These are phyloP conservation scores for Apostichopus parvimensis DNA, from an alignment of 35 echinoderm and acorn worm species.

Conservation along the genomic window DNA sequence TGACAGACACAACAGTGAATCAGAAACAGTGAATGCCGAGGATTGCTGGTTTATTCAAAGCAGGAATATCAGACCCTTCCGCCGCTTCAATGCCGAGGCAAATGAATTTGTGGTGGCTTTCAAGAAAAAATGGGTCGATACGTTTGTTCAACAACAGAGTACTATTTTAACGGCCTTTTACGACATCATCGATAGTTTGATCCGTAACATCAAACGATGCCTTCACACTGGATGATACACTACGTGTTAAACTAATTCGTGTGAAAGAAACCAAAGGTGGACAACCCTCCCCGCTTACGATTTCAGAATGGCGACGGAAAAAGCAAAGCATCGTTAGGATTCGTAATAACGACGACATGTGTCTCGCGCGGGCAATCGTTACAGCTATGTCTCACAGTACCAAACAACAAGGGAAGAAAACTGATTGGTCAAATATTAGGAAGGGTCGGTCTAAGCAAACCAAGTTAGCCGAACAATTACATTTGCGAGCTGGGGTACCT, in stretches of 20 bases:
- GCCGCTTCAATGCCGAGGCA: neutral
- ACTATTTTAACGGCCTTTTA: neutral
- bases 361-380: neutral
- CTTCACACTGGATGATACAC: constrained; percentile 1
- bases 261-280: neutral
- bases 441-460: neutral
- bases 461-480: neutral
- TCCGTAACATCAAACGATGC: neutral
- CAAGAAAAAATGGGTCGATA: neutral
- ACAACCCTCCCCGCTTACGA: neutral
- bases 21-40: neutral
- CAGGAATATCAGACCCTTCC: neutral
- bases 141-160: neutral
- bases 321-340: neutral
- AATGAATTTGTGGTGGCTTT: neutral
- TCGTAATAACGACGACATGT: too few relatives aligned
- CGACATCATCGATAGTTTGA: constrained; percentile 11
- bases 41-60: neutral
- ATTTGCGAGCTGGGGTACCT: neutral
- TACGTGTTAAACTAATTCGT: neutral
- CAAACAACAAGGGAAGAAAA: too few relatives aligned
- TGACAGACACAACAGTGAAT: too few relatives aligned
- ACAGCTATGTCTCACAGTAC: too few relatives aligned
- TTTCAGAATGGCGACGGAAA: neutral
- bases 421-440: too few relatives aligned